phyloP scores from a whole-genome alignment of 2,888 invertebrate genomes.

The Bombylius discolor region DNA sequence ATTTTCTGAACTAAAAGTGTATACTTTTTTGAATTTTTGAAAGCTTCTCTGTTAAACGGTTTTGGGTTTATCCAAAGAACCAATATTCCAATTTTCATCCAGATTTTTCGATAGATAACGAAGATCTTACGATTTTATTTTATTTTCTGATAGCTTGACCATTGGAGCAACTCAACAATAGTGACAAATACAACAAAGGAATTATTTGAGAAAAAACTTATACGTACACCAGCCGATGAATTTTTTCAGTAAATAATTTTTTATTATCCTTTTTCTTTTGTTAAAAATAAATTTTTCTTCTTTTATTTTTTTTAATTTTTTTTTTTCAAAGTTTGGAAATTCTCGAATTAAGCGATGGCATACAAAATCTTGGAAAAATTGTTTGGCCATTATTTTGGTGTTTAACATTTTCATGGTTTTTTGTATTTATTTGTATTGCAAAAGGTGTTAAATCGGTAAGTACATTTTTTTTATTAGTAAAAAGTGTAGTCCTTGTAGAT shows the following conservation, averaged over 20 bases:
- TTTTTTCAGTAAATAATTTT: constrained; percentile 61
- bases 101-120: too few relatives aligned
- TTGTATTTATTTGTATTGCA: constrained; percentile 72
- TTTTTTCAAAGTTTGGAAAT: constrained; percentile 52
- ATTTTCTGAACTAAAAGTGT: too few relatives aligned
- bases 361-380: constrained; percentile 60
- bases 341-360: constrained; percentile 58
- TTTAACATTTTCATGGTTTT: constrained; percentile 62
- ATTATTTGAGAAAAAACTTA: constrained; percentile 2
- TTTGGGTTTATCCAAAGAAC: too few relatives aligned
- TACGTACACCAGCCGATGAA: constrained; percentile 60
- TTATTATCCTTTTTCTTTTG: not conserved
- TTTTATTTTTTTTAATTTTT: not conserved
- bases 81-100: too few relatives aligned
- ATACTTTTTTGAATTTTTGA: too few relatives aligned
- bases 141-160: not conserved
- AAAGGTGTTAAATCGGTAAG: constrained; percentile 65
- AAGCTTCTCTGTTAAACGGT: too few relatives aligned
- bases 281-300: not conserved
- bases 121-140: too few relatives aligned
- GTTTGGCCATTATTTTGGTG: constrained; percentile 69
- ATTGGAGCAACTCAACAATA: not conserved
- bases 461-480: too few relatives aligned
- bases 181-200: not conserved
- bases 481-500: too few relatives aligned